Conservation (phyloP, 2,113 vertebrate species). For the Jaculus jaculus region DNA sequence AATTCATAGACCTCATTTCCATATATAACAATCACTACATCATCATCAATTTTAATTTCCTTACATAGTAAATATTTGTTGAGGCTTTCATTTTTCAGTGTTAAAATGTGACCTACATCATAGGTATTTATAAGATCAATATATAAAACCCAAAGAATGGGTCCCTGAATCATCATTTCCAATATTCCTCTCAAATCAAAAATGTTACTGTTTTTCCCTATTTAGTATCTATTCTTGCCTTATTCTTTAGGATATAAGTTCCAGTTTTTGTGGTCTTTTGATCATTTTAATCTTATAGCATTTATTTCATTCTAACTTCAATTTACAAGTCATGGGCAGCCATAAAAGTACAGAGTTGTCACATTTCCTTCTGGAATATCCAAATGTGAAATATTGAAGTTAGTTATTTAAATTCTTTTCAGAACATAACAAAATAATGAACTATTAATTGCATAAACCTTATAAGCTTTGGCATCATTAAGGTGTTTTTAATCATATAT, state of each 20-base stretch:
- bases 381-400: neutral
- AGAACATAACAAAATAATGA: neutral
- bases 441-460: neutral
- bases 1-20: neutral
- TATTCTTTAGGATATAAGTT: slow-evolving; percentile 3
- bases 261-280: slow-evolving; percentile 31
- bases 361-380: slow-evolving; percentile 28
- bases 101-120: neutral
- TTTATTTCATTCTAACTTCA: neutral
- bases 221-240: neutral
- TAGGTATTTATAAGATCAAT: neutral
- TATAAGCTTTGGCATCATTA: neutral
- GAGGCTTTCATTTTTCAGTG: neutral
- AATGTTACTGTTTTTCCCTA: neutral
- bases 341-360: neutral
- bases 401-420: neutral
- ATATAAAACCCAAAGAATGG: neutral
- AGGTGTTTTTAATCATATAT: neutral
- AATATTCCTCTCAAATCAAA: neutral
- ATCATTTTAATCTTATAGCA: neutral
- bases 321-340: neutral
- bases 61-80: slow-evolving; percentile 9
- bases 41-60: neutral
- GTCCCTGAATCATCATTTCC: neutral
- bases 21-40: neutral